A percentile compares a stretch with the other conserved stretches of the same genome.
Conservation (phyloP, 2,797 vertebrate genomes). For the Myotis planiceps region DNA sequence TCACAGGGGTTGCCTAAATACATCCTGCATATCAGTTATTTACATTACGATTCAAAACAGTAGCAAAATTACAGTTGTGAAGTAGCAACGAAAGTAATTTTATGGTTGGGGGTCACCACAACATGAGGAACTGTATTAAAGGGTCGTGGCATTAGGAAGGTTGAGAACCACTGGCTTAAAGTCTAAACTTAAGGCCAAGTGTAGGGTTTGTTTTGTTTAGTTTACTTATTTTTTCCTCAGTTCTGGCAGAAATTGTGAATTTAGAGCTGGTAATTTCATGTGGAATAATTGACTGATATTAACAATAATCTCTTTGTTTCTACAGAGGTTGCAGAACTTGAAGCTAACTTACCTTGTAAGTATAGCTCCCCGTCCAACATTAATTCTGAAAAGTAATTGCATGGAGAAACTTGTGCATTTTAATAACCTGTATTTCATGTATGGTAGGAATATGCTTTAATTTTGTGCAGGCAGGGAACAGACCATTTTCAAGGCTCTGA, state of each 20-base stretch:
- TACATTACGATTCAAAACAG: too few relatives aligned
- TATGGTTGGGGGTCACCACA: too few relatives aligned
- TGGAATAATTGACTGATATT: conserved; percentile 47
- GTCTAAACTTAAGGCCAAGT: not conserved
- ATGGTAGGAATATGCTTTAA: not conserved
- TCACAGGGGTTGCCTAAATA: too few relatives aligned
- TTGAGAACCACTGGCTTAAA: not conserved
- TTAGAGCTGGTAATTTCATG: not conserved
- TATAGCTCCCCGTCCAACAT: conserved; percentile 74
- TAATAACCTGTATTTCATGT: not conserved
- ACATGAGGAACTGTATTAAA: too few relatives aligned
- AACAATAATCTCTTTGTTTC: conserved; percentile 80
- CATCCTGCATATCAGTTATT: too few relatives aligned
- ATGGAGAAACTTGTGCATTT: not conserved
- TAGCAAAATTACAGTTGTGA: too few relatives aligned
- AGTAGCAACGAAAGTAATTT: too few relatives aligned
- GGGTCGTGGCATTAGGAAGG: too few relatives aligned
- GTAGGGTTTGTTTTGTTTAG: not conserved
- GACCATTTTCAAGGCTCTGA: not conserved
- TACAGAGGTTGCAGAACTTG: conserved; percentile 97
- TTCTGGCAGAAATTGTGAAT: not conserved
- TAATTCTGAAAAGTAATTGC: not conserved
- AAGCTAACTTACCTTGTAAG: conserved; percentile 97
- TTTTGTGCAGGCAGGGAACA: not conserved
- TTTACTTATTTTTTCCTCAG: not conserved